Evolutionary conservation across 53 echinoderm and acorn worm species (phyloP).

Genomic region (Holothuria leucospilota): DNA sequence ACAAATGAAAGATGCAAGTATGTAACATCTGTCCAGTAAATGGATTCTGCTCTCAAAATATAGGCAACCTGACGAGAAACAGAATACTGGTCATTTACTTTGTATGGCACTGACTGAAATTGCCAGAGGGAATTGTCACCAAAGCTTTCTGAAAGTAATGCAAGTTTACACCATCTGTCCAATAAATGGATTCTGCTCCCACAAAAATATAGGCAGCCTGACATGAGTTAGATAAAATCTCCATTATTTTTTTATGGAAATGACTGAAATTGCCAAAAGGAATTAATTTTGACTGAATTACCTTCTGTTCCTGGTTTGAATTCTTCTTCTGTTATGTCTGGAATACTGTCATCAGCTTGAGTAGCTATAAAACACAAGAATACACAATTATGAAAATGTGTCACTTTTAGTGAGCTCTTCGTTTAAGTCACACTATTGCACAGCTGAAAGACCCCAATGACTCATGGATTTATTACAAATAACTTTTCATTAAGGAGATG

Average conservation of each 20-base stretch:
- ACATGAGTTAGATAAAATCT: neutral
- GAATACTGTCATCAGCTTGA: constrained; percentile 36
- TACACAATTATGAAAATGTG: neutral
- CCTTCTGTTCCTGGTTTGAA: constrained; percentile 97
- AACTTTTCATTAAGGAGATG: too few species aligned
- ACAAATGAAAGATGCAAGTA: too few species aligned
- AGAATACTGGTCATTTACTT: too few species aligned
- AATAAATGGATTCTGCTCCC: neutral
- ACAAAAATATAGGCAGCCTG: neutral
- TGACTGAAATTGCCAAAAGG: constrained; percentile 15
- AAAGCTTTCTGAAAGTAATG: neutral
- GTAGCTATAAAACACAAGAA: neutral
- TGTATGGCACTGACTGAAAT: too few species aligned
- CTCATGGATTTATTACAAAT: too few species aligned
- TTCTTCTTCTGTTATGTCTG: constrained; percentile 69
- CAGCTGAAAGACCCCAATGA: too few species aligned
- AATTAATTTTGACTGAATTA: constrained; percentile 27
- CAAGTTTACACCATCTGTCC: neutral
- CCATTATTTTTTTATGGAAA: neutral
- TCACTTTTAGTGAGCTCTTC: too few species aligned
- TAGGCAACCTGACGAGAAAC: too few species aligned
- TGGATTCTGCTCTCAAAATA: too few species aligned
- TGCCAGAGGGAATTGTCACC: too few species aligned
- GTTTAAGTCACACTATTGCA: too few species aligned
- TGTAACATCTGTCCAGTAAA: too few species aligned